These are phyloP conservation scores for Ptilorrhoa leucosticta DNA, from an alignment of 2,113 vertebrate species.

Conservation along the genomic window DNA sequence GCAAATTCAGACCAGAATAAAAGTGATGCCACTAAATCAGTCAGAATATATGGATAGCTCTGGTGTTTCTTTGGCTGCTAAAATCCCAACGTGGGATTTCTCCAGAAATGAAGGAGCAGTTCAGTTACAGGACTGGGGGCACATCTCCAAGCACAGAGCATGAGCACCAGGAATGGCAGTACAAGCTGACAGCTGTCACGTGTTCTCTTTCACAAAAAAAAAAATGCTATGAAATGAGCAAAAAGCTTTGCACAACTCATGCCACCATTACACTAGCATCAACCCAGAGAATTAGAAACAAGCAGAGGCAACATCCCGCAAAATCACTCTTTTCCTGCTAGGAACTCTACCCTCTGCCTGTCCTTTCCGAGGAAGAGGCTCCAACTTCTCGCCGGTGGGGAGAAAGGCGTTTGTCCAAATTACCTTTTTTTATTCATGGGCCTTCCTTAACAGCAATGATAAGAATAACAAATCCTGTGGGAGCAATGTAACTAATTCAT, in stretches of 20 bases:
- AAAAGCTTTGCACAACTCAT: background rate
- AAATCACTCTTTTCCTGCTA: background rate
- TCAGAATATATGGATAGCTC: background rate
- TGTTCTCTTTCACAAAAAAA: background rate
- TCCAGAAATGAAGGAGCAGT: background rate
- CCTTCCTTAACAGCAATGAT: background rate
- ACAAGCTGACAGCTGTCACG: background rate
- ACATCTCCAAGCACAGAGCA: background rate
- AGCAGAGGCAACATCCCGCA: background rate
- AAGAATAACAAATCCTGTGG: slow-evolving; percentile 25
- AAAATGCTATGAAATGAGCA: background rate
- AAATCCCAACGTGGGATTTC: background rate
- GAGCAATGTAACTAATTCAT: slow-evolving; percentile 32
- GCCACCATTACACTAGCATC: background rate
- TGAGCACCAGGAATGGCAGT: background rate
- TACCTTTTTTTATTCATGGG: slow-evolving; percentile 58
- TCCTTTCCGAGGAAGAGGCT: background rate
- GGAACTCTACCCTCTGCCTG: background rate
- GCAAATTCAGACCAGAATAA: background rate
- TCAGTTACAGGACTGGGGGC: background rate
- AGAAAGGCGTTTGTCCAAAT: slow-evolving; percentile 10
- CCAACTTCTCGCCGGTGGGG: background rate
- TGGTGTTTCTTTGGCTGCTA: background rate
- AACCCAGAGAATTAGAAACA: background rate
- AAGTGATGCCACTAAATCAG: background rate